phyloP scores from a whole-genome alignment of 1,140 invertebrate species.

The Tetramorium simillimum region DNA sequence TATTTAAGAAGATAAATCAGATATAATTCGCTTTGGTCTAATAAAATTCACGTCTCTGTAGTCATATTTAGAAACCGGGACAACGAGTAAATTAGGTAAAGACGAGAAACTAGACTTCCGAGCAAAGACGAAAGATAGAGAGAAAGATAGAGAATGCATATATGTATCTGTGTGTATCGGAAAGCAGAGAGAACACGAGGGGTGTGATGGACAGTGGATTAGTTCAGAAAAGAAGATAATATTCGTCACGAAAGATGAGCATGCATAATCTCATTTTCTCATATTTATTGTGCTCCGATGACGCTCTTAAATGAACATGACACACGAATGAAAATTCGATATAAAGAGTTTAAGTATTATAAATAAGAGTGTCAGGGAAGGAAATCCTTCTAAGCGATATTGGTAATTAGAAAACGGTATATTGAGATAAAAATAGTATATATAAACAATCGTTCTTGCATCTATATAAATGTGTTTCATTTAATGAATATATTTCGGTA shows the following conservation, averaged over 20 bases:
- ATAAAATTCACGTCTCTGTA: conserved; percentile 28
- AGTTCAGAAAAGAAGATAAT: conserved; percentile 61
- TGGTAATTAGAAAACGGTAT: not conserved
- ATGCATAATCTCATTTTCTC: conserved; percentile 65
- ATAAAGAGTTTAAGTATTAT: not conserved
- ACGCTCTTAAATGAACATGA: not conserved
- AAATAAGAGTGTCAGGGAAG: not conserved
- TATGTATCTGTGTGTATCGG: not conserved
- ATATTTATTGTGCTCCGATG: conserved; percentile 21
- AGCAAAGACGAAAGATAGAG: conserved; percentile 48
- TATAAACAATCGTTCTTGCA: not conserved
- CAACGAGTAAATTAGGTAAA: not conserved
- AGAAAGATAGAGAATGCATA: conserved; percentile 49
- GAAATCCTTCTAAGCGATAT: not conserved
- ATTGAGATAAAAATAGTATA: too few species aligned
- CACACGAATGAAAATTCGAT: not conserved
- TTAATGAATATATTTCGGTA: not conserved
- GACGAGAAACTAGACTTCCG: conserved; percentile 30
- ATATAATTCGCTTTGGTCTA: not conserved
- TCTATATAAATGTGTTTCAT: not conserved
- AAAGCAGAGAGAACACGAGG: conserved; percentile 43
- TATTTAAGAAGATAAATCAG: not conserved
- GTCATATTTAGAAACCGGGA: conserved; percentile 15
- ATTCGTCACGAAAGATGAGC: conserved; percentile 58
- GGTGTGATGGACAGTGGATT: conserved; percentile 39